phyloP scores from a whole-genome alignment of 2,113 vertebrate genomes.

The Pterophyllum scalare region DNA sequence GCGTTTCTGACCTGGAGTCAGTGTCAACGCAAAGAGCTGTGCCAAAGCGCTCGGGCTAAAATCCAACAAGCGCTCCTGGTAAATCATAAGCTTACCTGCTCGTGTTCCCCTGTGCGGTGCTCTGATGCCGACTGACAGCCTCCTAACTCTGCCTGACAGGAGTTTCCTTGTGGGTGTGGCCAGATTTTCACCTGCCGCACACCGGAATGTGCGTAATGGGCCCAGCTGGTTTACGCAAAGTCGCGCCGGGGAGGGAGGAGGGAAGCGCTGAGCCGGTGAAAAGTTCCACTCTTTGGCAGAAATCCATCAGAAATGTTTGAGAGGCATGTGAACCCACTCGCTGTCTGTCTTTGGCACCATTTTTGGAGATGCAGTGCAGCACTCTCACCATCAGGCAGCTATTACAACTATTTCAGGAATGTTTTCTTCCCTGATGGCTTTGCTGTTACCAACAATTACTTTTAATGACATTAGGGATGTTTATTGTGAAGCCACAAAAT shows the following conservation, averaged over 20 bases:
- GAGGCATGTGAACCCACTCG: not conserved
- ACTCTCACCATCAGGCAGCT: slow-evolving; percentile 30
- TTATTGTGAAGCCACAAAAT: too few relatives aligned
- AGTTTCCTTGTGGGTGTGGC: slow-evolving; percentile 63
- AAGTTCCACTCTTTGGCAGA: not conserved
- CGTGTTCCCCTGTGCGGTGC: not conserved
- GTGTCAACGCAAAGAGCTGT: not conserved
- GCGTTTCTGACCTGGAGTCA: not conserved
- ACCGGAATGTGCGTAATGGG: slow-evolving; percentile 14
- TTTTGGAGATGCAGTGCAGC: slow-evolving; percentile 18
- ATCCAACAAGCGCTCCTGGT: not conserved
- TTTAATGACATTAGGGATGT: not conserved
- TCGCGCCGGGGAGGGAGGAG: not conserved
- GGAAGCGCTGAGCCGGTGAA: not conserved
- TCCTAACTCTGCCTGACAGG: not conserved
- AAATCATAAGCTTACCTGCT: slow-evolving; percentile 42
- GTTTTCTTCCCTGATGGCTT: not conserved
- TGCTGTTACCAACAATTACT: not conserved
- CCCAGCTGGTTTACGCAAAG: slow-evolving; percentile 16
- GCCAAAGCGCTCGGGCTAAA: not conserved
- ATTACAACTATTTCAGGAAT: slow-evolving; percentile 52
- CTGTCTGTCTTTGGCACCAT: slow-evolving; percentile 10
- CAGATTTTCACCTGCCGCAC: slow-evolving; percentile 55
- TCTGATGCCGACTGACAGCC: slow-evolving; percentile 36
- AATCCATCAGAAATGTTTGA: not conserved